These are phyloP conservation scores for Characodon lateralis DNA, from an alignment of 2,797 vertebrate genomes.

Conservation along the genomic window DNA sequence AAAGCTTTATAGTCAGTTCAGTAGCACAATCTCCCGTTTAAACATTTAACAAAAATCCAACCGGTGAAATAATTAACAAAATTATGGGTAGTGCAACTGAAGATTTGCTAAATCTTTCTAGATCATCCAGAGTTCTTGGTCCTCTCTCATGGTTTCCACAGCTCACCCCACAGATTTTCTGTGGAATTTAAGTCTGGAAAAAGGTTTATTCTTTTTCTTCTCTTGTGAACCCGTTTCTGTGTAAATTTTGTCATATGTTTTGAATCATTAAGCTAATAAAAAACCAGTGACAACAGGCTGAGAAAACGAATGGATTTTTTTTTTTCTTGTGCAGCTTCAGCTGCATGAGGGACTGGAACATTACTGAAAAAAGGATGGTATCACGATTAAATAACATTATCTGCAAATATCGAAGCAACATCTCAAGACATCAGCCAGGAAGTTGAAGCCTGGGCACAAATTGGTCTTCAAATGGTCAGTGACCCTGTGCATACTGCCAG, in stretches of 20 bases:
- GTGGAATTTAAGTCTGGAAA: background rate
- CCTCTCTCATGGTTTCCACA: background rate
- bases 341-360: background rate
- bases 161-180: background rate
- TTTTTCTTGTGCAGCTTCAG: background rate
- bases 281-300: background rate
- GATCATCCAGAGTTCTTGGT: background rate
- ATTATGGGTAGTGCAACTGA: background rate
- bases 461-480: background rate
- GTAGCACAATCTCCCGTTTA: background rate
- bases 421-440: background rate
- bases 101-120: background rate
- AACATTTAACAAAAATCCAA: background rate
- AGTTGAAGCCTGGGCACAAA: background rate
- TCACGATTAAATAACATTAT: background rate
- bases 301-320: background rate
- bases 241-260: background rate
- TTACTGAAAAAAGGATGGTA: background rate
- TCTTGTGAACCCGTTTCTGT: background rate
- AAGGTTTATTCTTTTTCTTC: background rate
- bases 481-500: background rate
- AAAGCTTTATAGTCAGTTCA: background rate
- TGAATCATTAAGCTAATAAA: background rate
- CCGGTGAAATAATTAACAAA: background rate
- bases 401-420: background rate